Percentiles rank a stretch among this genome's conserved stretches.
Evolutionary conservation across 2,113 vertebrate species (phyloP).

Genomic region (Syngnathoides biaculeatus): DNA sequence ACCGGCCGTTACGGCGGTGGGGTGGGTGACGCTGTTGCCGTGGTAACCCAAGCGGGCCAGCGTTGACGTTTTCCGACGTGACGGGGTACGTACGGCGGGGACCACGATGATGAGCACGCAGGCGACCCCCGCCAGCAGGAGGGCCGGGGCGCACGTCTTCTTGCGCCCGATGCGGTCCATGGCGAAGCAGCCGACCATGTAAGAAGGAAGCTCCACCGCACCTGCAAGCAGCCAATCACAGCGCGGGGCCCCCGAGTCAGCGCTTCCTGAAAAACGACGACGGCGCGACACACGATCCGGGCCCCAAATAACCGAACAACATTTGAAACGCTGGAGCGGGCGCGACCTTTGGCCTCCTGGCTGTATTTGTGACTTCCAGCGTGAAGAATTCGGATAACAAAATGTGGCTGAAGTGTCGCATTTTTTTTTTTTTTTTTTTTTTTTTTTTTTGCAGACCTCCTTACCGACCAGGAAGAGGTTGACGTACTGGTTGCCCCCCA

Average conservation of each 20-base stretch:
- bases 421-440: no score
- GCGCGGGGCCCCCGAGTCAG: conserved; percentile 8
- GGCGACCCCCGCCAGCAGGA: conserved; percentile 77
- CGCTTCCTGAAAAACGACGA: conserved; percentile 13
- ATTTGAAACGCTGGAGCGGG: neutral
- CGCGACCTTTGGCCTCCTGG: no score
- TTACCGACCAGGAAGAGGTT: conserved; percentile 90
- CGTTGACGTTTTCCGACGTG: no score
- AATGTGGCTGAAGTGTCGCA: no score
- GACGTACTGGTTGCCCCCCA: conserved; percentile 86
- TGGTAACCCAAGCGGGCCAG: no score
- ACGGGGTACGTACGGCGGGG: conserved; percentile 73
- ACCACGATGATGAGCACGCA: conserved; percentile 81
- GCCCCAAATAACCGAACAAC: conserved; percentile 23
- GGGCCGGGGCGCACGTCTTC: conserved; percentile 78
- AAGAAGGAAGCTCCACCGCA: conserved; percentile 86
- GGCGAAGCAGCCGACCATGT: conserved; percentile 78
- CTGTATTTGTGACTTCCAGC: no score
- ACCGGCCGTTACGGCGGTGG: no score
- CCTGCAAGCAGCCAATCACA: conserved; percentile 72
- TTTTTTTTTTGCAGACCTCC: neutral
- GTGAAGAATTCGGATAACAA: no score
- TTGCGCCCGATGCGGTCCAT: conserved; percentile 87
- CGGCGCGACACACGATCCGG: conserved; percentile 10
- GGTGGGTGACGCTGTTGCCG: no score